Conservation (phyloP, 2,113 vertebrate species). For the Agapornis roseicollis region DNA sequence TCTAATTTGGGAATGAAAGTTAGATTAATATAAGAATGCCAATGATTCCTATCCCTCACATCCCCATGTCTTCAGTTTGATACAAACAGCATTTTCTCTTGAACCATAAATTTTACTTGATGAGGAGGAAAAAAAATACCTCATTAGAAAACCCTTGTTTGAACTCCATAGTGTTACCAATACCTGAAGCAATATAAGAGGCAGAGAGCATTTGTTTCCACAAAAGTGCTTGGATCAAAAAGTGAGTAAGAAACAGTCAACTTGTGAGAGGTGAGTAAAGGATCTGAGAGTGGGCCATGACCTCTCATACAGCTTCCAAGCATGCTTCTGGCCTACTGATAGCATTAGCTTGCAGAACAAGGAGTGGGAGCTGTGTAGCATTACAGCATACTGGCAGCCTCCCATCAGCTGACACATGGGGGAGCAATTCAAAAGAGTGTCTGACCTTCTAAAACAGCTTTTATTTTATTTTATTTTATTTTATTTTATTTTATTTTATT, state of each 20-base stretch:
- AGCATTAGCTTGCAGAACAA: neutral
- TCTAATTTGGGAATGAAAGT: neutral
- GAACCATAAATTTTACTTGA: neutral
- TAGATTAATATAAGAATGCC: neutral
- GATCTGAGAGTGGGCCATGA: neutral
- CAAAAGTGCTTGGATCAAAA: neutral
- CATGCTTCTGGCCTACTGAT: neutral
- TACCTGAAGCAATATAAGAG: neutral
- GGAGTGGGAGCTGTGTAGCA: neutral
- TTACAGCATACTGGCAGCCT: neutral
- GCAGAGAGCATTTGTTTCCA: neutral
- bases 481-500: neutral
- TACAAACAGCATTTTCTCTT: neutral
- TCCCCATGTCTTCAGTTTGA: neutral
- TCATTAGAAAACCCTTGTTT: neutral
- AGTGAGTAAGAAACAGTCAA: neutral
- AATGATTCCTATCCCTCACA: neutral
- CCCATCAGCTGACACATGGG: neutral
- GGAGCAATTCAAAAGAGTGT: neutral
- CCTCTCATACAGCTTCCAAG: neutral
- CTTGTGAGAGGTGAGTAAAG: accelerated
- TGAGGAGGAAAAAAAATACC: neutral
- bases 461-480: neutral
- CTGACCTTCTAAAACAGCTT: neutral
- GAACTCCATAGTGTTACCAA: neutral